Evolutionary conservation across 2,888 invertebrate species (phyloP), one percentile per base, ranked within the genome.

Genomic region (Rhopalosiphum nymphaeae): DNA sequence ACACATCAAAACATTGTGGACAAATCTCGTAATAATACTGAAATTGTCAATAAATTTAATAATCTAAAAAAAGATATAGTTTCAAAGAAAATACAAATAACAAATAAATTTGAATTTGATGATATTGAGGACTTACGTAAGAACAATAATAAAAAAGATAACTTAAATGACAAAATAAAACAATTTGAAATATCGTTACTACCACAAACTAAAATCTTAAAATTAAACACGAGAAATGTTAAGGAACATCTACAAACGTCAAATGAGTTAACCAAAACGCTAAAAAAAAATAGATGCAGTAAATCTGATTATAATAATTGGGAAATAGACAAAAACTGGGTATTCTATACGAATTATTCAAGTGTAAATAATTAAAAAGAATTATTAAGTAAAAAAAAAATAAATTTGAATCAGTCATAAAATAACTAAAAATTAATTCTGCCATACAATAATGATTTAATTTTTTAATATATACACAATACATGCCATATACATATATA

Each of bases 221-320:
- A 44, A 78, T 42, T 11, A 53, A 89, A 78, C 26, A 61, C 29
- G 25, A 29, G 3, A 78, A 88, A 21, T 92, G 42, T 29, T 56
- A 56, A 67, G 3, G 42, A 56, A 53, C 36, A 44, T 4, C 26
- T 25, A 10, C 85, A 94, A 87, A 67, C 42, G 36, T 84, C 56
- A 67, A 61, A 84, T 25, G 49, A 67, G 25, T 78, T 36, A 36
- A 88, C 26, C 5, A 91, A 86, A 91, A 16, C 49, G n/a, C 29
- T 46, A 5, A 93, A 57, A 57, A 85, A 49, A 53, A 90, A 91
- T 44, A 13, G 26, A 7, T 67, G 7, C 53, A 49, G 61, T n/a
- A 94, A 91, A 53, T 94, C 94, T 25, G 94, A 94, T 94, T 91
- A 91, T 53, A 94, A 94, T 56, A 94, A 94, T 53, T 94, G 94